Evolutionary conservation across 2,888 invertebrate genomes (phyloP), one percentile per base, ranked within the genome.

Genomic region (Stenodema calcarata): DNA sequence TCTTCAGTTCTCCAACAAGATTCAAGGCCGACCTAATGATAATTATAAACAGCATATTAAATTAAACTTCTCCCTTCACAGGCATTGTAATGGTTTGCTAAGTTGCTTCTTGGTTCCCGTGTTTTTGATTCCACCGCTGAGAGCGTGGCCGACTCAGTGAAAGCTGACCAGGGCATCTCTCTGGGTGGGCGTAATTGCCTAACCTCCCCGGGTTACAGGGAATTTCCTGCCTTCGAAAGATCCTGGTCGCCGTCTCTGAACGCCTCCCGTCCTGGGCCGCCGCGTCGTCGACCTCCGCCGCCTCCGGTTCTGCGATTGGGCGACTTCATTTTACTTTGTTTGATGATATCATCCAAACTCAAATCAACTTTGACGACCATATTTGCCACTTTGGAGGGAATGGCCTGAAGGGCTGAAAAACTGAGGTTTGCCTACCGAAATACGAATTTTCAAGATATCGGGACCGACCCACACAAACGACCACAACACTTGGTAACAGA

Each of bases 281-380:
- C 91, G 18, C 93, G 91, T 35, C 92, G 91, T 18, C 93, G 92
- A 47, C 93, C 92, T 86, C 93, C 92, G 78, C 94, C 93, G 84
- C 93, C 91, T 78, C 93, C 16, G 11, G 54, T 27, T 11, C 84
- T 70, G 4, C 70, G 75, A 18, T 18, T 41, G 1, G 87, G 92
- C 89, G 95, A 92, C 88, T 94, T 93, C 88, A 93, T 93, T 92
- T 95, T 96, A 90, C 93, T 95, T 90, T 95, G 95, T 92, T 96
- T 98, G 90, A 99, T 99, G 88, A 99, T 98, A 90, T 99, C 99
- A 91, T 99, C 99, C 89, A 99, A 93, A 91, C 98, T 98, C 96
- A 98, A 96, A 92, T 99, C 98, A 92, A 99, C 96, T 93, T 96
- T 97, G 91, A 97, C 97, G 90, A 95, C 95, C 97, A 97, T 89